Percentiles rank a stretch among this genome's conserved stretches.
Evolutionary conservation across 2,797 vertebrate species (phyloP).

Genomic region (Rhinichthys osculus): DNA sequence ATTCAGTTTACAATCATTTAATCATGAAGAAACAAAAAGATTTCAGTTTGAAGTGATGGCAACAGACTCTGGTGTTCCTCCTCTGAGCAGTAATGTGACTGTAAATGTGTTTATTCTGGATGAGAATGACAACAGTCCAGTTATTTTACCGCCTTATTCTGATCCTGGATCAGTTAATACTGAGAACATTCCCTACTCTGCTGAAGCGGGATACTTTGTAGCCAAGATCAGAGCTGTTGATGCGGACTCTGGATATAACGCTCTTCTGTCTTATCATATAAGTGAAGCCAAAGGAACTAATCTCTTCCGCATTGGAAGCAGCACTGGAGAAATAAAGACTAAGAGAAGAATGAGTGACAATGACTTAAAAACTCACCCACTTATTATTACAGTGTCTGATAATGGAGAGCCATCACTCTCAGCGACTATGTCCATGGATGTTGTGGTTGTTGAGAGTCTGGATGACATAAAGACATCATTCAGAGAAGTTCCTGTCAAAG

Average conservation of each 20-base stretch:
- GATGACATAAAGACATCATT: not conserved
- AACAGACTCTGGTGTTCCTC: slow-evolving; percentile 62
- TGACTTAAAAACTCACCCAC: slow-evolving; percentile 54
- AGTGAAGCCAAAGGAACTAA: slow-evolving; percentile 53
- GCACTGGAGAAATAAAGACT: slow-evolving; percentile 62
- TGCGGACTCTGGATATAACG: slow-evolving; percentile 64
- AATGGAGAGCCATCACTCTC: slow-evolving; percentile 79
- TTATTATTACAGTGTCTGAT: slow-evolving; percentile 72
- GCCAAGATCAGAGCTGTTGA: slow-evolving; percentile 62
- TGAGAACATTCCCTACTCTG: slow-evolving; percentile 63
- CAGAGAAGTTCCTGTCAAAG: not conserved
- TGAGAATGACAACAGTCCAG: slow-evolving; percentile 67
- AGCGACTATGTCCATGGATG: slow-evolving; percentile 68
- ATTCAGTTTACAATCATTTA: slow-evolving; percentile 56
- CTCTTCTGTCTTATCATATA: slow-evolving; percentile 58
- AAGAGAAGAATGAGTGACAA: slow-evolving; percentile 56
- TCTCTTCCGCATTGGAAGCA: slow-evolving; percentile 62
- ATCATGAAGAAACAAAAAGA: slow-evolving; percentile 57
- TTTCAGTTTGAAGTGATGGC: slow-evolving; percentile 60
- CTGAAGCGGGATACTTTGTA: slow-evolving; percentile 63
- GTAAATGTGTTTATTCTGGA: slow-evolving; percentile 62
- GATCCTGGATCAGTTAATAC: slow-evolving; percentile 53
- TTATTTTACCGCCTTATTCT: slow-evolving; percentile 59
- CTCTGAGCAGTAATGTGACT: slow-evolving; percentile 57
- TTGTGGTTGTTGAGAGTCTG: slow-evolving; percentile 62